Percentiles rank a stretch among this genome's conserved stretches.
These are phyloP conservation scores for Lethenteron reissneri DNA, from an alignment of 2,113 vertebrate species.

Conservation along the genomic window DNA sequence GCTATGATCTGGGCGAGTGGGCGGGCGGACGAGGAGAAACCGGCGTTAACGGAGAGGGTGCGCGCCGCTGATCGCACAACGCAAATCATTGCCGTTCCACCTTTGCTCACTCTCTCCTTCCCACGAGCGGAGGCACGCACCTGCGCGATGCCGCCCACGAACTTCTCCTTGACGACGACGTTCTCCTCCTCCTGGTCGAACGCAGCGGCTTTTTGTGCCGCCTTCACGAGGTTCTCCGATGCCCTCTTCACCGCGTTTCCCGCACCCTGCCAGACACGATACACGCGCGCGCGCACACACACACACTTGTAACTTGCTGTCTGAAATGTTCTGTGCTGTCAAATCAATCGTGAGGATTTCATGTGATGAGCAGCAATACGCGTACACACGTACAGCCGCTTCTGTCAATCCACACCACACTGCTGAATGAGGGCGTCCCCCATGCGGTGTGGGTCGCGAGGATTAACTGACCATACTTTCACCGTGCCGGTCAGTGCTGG, in stretches of 20 bases:
- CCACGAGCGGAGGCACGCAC: slow-evolving; percentile 21
- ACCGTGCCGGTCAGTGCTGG: no score
- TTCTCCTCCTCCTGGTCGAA: slow-evolving; percentile 69
- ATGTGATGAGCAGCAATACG: no score
- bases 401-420: no score
- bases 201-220: slow-evolving; percentile 80
- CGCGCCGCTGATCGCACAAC: no score
- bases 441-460: no score
- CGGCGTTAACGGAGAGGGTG: neutral
- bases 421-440: no score
- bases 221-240: slow-evolving; percentile 85
- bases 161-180: slow-evolving; percentile 74
- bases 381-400: no score
- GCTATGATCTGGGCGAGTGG: slow-evolving; percentile 54
- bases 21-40: neutral
- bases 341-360: no score
- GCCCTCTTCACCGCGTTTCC: slow-evolving; percentile 87
- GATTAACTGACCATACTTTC: no score
- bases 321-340: no score
- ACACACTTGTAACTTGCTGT: no score
- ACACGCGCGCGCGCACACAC: neutral
- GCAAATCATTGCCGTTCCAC: neutral
- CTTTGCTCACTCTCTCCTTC: neutral
- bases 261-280: slow-evolving; percentile 30
- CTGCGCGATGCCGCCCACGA: slow-evolving; percentile 95